These are phyloP conservation scores for Lochmaea capreae DNA, from an alignment of 2,888 invertebrate genomes.

Conservation along the genomic window DNA sequence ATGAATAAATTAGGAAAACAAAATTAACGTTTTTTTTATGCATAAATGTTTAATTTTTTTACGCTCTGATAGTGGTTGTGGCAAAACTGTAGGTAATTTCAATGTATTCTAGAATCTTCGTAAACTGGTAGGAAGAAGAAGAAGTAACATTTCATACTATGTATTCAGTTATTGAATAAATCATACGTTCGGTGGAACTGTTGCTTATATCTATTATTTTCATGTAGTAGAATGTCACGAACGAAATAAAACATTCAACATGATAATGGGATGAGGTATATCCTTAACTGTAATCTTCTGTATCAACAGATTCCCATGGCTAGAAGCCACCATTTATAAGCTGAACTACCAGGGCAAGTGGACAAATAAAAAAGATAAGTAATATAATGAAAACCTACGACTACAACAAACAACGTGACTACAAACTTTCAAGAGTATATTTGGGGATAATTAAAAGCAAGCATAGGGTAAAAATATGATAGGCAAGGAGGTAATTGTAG, in stretches of 20 bases:
- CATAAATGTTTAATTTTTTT: no score
- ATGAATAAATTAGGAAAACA: no score
- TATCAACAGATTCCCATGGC: conserved; percentile 9
- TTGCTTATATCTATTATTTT: conserved; percentile 19
- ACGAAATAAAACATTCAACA: conserved; percentile 31
- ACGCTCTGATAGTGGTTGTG: no score
- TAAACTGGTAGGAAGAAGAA: background rate
- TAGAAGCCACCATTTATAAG: conserved; percentile 6
- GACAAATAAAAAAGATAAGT: background rate
- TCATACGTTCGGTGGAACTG: conserved; percentile 8
- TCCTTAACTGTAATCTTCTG: conserved; percentile 8
- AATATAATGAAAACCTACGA: background rate
- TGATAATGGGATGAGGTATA: conserved; percentile 22
- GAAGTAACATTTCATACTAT: background rate
- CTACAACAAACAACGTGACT: background rate
- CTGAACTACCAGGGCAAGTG: background rate
- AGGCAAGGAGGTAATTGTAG: no score
- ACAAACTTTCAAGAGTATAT: no score
- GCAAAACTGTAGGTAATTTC: background rate
- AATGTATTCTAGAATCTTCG: background rate
- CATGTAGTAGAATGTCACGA: conserved; percentile 29
- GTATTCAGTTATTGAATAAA: background rate
- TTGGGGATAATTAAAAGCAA: no score
- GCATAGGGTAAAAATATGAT: no score
- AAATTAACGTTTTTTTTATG: no score